Base-by-base conservation (phyloP, 2,113 vertebrate genomes). In the Smithornis capensis region DNA sequence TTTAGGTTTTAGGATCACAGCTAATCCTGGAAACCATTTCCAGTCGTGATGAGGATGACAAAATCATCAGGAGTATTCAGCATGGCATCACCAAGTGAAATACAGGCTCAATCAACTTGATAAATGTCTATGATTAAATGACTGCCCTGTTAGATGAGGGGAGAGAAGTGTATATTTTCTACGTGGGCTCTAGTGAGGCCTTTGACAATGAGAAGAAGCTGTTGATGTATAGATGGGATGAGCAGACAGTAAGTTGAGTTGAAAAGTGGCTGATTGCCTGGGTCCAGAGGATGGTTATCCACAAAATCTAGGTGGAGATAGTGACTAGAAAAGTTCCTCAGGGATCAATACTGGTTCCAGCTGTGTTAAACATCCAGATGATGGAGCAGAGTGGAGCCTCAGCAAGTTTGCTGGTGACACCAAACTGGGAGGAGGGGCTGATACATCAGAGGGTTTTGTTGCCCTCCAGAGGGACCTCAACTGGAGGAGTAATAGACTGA, bases 371-470 rank as follows among this genome's bases (percentile, higher is more conserved):
- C 4, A 12, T 38, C 52, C 45, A 50, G 38, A 23, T 77, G 40
- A 24, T 28, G 31, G 35, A 31, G 40, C 35, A 56, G 62, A 60
- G 14, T 6, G 53, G 1, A 68, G 19, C 29, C 19, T 69, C 55
- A 83, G 29, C 21, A 55, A 53, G 22, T 55, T 35, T 56, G 13
- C 38, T 76, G 70, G 42, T 40, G 55, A 23, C 17, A 27, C 24
- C 70, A 55, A 22, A 31, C 25, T 62, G 47, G 31, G 47, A 56
- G 63, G 10, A 55, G 31, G 10, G 12, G 22, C 31, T 63, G 35
- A 28, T 37, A 5, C 6, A 19, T 8, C 8, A 28, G 7, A 76
- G 35, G 38, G 29, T 31, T 0, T 0, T 76, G n/a, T 17, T 83
- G 21, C 29, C 55, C 68, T 35, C n/a, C 24, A 69, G 40, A 47